Evolutionary conservation across 2,113 vertebrate species (phyloP), one percentile per base, ranked within the genome.

Genomic region (Ophthalmolycus amberensis): DNA sequence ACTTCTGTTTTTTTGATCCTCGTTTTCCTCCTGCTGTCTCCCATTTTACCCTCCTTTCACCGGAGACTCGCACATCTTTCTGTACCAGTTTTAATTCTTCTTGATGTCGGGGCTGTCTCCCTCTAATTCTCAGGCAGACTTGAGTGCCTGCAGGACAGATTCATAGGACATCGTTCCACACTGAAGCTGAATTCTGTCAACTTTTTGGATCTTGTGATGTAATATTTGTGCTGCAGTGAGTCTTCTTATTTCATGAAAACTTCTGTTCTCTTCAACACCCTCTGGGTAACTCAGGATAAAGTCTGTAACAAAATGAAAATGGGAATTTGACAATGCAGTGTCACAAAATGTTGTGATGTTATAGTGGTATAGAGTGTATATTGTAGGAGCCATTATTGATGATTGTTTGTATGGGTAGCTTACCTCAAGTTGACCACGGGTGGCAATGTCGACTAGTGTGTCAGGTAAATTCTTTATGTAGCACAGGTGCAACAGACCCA

Each of bases 41-140:
- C 73, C 29, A 60, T 64, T 42, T 79, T 75, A 75, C 66, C 69
- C 65, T 79, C 66, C 38, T 62, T 69, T 88, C 78, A 75, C 72
- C 40, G 67, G 79, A 88, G 83, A 84, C 75, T 88, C 44, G 7
- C 63, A 82, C 67, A 77, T 84, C 78, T 75, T 84, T 60, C 71
- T 69, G 86, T 80, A 79, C 25, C 69, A 63, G 56, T 90, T 91
- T 90, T 88, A 84, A 93, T 92, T 92, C 84, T 80, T 91, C 90
- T 94, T 92, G 86, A 93, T 93, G 85, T 92, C 48, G 1, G 34
- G 15, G 54, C 77, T 75, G 83, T 79, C 89, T 91, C 38, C 77
- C 52, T 88, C n/a, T 88, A 59, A 89, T 84, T 79, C 71, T 68
- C 74, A 37, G 59, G 82, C 73, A 78, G 76, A 72, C 72, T 79